Conservation (phyloP, 2,113 vertebrate species). For the Dasyornis broadbenti region DNA sequence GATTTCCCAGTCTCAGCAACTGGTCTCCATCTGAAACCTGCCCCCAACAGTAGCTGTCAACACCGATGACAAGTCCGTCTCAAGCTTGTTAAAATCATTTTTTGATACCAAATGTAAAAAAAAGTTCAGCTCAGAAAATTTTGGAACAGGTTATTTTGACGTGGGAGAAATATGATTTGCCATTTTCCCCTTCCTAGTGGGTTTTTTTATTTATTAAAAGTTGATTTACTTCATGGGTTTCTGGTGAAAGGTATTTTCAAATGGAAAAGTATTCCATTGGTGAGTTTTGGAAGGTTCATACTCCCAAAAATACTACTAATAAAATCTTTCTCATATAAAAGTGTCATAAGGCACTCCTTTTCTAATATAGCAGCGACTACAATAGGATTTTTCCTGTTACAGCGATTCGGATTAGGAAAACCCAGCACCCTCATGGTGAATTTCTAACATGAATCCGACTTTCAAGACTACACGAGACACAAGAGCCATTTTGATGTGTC, state of each 20-base stretch:
- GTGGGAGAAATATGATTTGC: not conserved
- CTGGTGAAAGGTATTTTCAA: not conserved
- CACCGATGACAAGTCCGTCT: not conserved
- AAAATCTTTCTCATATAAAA: not conserved
- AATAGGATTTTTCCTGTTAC: not conserved
- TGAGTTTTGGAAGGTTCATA: not conserved
- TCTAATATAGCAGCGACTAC: not conserved
- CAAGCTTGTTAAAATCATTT: not conserved
- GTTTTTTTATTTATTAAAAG: not conserved
- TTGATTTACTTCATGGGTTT: not conserved
- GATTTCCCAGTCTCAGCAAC: not conserved
- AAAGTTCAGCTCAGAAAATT: not conserved
- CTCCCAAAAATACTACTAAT: not conserved
- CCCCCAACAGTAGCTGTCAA: not conserved
- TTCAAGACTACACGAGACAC: not conserved
- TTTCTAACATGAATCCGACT: not conserved
- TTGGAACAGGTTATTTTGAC: not conserved
- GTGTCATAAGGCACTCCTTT: not conserved
- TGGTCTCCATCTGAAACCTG: not conserved
- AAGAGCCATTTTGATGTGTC: not conserved
- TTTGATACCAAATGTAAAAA: not conserved
- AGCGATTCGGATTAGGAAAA: not conserved
- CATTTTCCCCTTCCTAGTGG: not conserved
- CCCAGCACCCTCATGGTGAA: not conserved
- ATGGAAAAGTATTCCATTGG: not conserved